phyloP scores from a whole-genome alignment of 2,113 vertebrate species.

The Pelobates fuscus region DNA sequence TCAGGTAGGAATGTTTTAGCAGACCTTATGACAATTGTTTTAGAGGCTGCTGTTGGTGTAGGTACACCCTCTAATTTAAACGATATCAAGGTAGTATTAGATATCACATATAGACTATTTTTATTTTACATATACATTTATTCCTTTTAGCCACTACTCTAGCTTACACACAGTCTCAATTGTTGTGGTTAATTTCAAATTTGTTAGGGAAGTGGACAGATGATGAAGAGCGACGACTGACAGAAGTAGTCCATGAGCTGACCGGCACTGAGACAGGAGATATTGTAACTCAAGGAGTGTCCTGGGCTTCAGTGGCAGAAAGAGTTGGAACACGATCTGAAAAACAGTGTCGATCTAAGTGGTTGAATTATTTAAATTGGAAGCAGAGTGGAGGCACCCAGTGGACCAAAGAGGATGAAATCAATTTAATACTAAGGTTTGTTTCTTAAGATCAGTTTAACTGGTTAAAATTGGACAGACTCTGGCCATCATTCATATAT shows the following conservation, averaged over 20 bases:
- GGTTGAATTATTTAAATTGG: slow-evolving; percentile 99
- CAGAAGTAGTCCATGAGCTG: slow-evolving; percentile 94
- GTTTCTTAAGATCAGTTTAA: slow-evolving; percentile 30
- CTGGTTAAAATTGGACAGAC: too few species aligned
- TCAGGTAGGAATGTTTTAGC: too few species aligned
- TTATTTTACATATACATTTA: too few species aligned
- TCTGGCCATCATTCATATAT: too few species aligned
- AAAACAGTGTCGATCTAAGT: slow-evolving; percentile 97
- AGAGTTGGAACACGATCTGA: slow-evolving; percentile 92
- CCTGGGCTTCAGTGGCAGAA: slow-evolving; percentile 94
- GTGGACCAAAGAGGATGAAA: slow-evolving; percentile 97
- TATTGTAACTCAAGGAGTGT: slow-evolving; percentile 93
- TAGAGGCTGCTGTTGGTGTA: too few species aligned
- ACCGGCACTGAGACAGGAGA: slow-evolving; percentile 90
- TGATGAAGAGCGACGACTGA: slow-evolving; percentile 90
- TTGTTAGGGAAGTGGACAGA: slow-evolving; percentile 94
- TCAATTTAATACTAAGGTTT: slow-evolving; percentile 88
- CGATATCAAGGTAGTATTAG: too few species aligned
- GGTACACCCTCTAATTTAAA: too few species aligned
- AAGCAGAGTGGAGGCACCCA: slow-evolving; percentile 97
- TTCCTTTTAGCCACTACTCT: too few species aligned
- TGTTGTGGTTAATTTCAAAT: slow-evolving; percentile 30
- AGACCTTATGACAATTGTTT: too few species aligned
- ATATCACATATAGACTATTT: too few species aligned
- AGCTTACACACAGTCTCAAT: too few species aligned